Evolutionary conservation across 2,113 vertebrate species (phyloP), one percentile per base, ranked within the genome.

Genomic region (Centropus unirufus): DNA sequence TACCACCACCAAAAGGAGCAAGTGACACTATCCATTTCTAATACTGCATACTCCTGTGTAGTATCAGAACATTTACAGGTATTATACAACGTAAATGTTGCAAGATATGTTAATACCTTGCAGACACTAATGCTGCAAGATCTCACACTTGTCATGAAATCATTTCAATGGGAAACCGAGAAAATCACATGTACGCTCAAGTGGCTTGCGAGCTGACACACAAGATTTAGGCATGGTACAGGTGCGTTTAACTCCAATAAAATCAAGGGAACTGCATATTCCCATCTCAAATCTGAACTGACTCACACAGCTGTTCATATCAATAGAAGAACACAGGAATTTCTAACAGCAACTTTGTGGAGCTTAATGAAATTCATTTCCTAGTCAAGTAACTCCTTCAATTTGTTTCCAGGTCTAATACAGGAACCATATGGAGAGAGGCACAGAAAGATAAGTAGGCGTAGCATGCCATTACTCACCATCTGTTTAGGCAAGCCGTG

Each of bases 361-460:
- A 91, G 23, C 54, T 76, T 59, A 75, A 49, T 58, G 44, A 30
- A 64, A 93, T 87, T 46, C 2, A 62, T 89, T 93, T 95, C 77
- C 73, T 68, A 68, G 36, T 40, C 47, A 75, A 57, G 44, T 73
- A 61, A 70, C 68, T 72, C 64, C 18, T 89, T 52, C 70, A 66
- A 0, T 82, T 84, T 76, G 36, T 91, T 89, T 93, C 49, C 62
- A 76, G 84, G 63, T 85, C 72, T 68, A 27, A 80, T 54, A 76
- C 51, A 77, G 67, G 78, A 94, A 55, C 85, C 96, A 93, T 92
- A 88, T 90, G 92, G 93, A 86, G 63, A 16, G 66, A 90, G 61
- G 79, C 72, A 67, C 63, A 63, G 75, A 11, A 67, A 55, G 76
- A 59, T 78, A 62, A 76, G 90, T 4, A 30, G 86, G 83, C 1